Evolutionary conservation across 2,888 invertebrate species (phyloP), one percentile per base, ranked within the genome.

Genomic region (Metalampra italica): DNA sequence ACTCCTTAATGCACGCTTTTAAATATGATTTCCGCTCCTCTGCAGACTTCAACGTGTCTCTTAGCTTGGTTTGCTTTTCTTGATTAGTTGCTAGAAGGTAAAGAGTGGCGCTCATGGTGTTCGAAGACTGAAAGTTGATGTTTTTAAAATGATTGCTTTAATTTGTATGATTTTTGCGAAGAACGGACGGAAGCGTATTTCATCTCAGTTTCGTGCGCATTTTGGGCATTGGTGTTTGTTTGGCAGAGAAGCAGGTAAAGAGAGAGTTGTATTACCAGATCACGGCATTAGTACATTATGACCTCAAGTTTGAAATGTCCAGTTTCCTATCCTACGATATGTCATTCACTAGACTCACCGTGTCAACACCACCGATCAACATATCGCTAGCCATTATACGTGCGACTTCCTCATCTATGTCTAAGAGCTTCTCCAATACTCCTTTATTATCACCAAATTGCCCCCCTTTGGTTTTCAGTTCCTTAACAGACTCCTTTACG

Each of bases 1-100:
- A 87, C 73, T 96, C 95, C 66, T 94, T 95, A 37, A 95, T 90
- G 59, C 93, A 94, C 0, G 94, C 94, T 53, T 90, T 92, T 14
- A 95, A 68, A 62, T 93, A 95, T 0, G 91, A 87, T 53, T 91
- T 78, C 70, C 46, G 78, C 0, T 65, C 66, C 0, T 65, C 44
- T 2, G 61, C 71, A 0, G 69, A 71, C 0, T 76, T 51, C 7
- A 92, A 62, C 69, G 95, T 94, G 41, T 90, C 71, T 13, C 92
- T 83, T 3, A 95, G 76, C 59, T 88, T 90, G 4, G 90, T 77
- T 72, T 95, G 95, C 46, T 92, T 91, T 0, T 91, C 90, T 7
- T 81, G 90, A 75, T 95, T 91, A 39, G 75, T 85, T 0, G 94
- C 91, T 15, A 96, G 70, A 38, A 92, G 88, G 55, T 93, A 92